Percentiles rank a stretch among this genome's conserved stretches.
Evolutionary conservation across 2,113 vertebrate species (phyloP).

Genomic region (Corythornis vintsioides): DNA sequence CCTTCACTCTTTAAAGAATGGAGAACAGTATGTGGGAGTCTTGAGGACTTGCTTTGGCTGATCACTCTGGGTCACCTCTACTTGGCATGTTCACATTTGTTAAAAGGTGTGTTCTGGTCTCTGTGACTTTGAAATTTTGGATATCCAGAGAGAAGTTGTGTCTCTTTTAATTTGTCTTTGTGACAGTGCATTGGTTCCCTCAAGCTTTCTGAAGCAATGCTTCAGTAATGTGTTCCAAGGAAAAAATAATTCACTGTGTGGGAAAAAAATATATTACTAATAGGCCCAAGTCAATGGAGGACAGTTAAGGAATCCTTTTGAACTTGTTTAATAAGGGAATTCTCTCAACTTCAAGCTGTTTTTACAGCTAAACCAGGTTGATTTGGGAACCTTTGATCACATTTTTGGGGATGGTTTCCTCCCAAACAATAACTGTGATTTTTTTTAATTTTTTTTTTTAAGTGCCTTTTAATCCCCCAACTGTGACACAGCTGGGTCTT

Average conservation of each 20-base stretch:
- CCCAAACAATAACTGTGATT: neutral
- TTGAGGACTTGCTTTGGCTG: neutral
- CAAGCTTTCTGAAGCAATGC: neutral
- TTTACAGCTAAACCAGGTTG: neutral
- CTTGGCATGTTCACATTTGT: neutral
- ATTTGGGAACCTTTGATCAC: neutral
- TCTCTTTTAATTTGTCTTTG: neutral
- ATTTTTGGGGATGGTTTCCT: neutral
- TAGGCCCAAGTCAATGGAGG: neutral
- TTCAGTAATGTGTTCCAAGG: neutral
- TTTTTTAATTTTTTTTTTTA: neutral
- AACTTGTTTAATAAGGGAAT: neutral
- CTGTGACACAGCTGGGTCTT: neutral
- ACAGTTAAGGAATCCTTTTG: neutral
- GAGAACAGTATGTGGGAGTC: neutral
- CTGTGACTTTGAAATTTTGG: neutral
- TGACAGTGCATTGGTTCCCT: neutral
- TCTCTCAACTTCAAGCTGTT: neutral
- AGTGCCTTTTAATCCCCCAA: neutral
- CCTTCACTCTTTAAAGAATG: neutral
- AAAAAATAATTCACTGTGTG: neutral
- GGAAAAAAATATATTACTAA: accelerated
- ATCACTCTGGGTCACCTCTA: neutral
- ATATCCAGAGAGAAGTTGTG: neutral
- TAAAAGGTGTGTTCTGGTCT: neutral